Percentiles rank a stretch among this genome's conserved stretches.
Conservation (phyloP, 2,888 invertebrate genomes). For the Anticlea derivata region DNA sequence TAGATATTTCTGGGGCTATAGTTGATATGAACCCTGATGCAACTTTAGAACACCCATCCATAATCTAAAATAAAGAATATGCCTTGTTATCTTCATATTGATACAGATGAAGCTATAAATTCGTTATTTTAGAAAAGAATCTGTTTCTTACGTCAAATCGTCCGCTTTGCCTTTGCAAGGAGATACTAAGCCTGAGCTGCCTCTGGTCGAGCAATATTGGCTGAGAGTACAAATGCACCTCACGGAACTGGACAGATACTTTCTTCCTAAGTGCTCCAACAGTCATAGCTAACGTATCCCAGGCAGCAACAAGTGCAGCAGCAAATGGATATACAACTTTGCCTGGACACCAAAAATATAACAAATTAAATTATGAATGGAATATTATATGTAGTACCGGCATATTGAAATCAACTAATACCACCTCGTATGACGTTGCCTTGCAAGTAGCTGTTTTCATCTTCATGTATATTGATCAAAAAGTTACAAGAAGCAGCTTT, state of each 20-base stretch:
- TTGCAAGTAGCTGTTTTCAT: neutral
- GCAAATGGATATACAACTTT: constrained; percentile 90
- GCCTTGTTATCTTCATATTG: too few relatives aligned
- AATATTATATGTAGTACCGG: too few relatives aligned
- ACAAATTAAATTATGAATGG: neutral
- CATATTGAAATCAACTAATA: neutral
- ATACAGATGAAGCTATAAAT: too few relatives aligned
- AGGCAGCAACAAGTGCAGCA: constrained; percentile 86
- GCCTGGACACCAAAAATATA: constrained; percentile 55
- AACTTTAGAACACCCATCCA: constrained; percentile 12
- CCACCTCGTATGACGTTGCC: constrained; percentile 7
- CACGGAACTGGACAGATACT: constrained; percentile 87
- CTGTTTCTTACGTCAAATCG: constrained; percentile 80
- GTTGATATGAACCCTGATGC: constrained; percentile 16
- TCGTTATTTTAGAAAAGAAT: too few relatives aligned
- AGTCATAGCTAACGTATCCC: constrained; percentile 87
- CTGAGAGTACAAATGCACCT: constrained; percentile 83
- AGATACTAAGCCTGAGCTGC: constrained; percentile 73
- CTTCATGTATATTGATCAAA: neutral
- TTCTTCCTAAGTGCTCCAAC: constrained; percentile 79
- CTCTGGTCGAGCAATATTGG: constrained; percentile 81
- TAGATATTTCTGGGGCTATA: neutral
- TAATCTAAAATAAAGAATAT: constrained; percentile 5
- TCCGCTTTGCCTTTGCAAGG: constrained; percentile 84
- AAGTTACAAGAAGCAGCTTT: neutral